phyloP scores from a whole-genome alignment of 2,888 invertebrate species.

The Lissonota sp. region DNA sequence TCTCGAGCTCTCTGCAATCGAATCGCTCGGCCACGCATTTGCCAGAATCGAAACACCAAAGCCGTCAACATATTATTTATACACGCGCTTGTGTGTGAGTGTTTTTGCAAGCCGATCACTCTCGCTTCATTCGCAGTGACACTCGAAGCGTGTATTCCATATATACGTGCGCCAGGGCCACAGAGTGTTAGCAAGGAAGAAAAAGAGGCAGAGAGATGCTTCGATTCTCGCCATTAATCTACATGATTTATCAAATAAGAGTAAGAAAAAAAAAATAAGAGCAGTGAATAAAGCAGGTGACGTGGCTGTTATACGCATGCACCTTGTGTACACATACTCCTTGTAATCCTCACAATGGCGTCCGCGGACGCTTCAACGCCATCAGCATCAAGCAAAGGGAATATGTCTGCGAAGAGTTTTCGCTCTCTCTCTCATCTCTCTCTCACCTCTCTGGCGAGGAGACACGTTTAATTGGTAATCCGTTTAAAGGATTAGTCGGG shows the following conservation, averaged over 20 bases:
- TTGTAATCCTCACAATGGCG: constrained; percentile 37
- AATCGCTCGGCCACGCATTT: constrained; percentile 29
- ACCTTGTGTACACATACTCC: constrained; percentile 27
- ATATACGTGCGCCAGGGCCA: background rate
- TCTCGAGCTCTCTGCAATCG: constrained; percentile 42
- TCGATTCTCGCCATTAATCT: constrained; percentile 58
- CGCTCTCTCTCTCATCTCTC: constrained; percentile 27
- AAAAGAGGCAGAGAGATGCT: constrained; percentile 1
- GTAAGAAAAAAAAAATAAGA: constrained; percentile 35
- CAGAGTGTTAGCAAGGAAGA: constrained; percentile 5
- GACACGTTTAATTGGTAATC: constrained; percentile 83
- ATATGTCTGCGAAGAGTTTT: constrained; percentile 34
- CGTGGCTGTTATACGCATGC: constrained; percentile 29
- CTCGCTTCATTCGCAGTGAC: constrained; percentile 46
- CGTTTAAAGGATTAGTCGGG: constrained; percentile 83
- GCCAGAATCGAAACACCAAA: constrained; percentile 52
- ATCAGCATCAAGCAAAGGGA: constrained; percentile 35
- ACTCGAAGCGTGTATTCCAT: constrained; percentile 51
- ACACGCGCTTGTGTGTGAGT: constrained; percentile 29
- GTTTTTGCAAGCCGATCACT: constrained; percentile 30
- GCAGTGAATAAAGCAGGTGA: constrained; percentile 48
- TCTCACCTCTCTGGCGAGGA: constrained; percentile 61
- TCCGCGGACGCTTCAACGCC: constrained; percentile 41
- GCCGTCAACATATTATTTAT: constrained; percentile 31
- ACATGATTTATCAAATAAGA: constrained; percentile 64